A percentile compares a stretch with the other conserved stretches of the same genome.
Conservation (phyloP, 2,113 vertebrate genomes). For the Calyptommatus sinebrachiatus region DNA sequence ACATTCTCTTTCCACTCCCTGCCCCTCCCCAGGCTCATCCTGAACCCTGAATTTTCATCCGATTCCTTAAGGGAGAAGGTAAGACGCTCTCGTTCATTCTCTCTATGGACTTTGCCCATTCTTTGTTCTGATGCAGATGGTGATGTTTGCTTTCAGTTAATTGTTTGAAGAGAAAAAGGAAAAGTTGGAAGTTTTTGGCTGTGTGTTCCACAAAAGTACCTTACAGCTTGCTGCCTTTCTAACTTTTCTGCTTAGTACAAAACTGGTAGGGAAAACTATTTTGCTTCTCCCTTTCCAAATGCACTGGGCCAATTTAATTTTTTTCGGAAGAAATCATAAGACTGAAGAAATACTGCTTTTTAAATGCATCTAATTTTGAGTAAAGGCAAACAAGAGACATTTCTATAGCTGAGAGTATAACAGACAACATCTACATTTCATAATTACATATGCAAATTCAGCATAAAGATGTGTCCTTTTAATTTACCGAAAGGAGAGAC, state of each 20-base stretch:
- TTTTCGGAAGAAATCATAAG: rapidly evolving
- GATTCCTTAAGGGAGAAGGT: slow-evolving; percentile 64
- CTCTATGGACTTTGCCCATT: background rate
- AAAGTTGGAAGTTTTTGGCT: slow-evolving; percentile 13
- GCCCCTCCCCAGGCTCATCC: slow-evolving; percentile 55
- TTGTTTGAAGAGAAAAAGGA: background rate
- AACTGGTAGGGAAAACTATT: slow-evolving; percentile 27
- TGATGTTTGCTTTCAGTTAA: background rate
- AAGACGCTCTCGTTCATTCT: slow-evolving; percentile 43
- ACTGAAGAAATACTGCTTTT: background rate
- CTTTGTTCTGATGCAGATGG: slow-evolving; percentile 2
- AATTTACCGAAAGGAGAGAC: background rate
- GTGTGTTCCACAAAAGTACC: background rate
- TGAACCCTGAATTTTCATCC: slow-evolving; percentile 22
- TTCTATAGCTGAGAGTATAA: background rate
- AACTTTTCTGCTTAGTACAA: slow-evolving; percentile 35
- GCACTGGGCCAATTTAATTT: slow-evolving; percentile 36
- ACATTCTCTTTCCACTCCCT: slow-evolving; percentile 61
- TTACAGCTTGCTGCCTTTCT: slow-evolving; percentile 48
- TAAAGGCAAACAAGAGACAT: background rate
- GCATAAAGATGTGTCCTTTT: background rate
- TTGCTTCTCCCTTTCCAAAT: background rate
- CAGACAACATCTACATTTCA: background rate
- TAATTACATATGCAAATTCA: background rate
- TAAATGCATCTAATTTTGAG: background rate